These are phyloP conservation scores for Umimayanthus kanabou DNA, from an alignment of 92 coral and sea anemone genomes.

Conservation along the genomic window DNA sequence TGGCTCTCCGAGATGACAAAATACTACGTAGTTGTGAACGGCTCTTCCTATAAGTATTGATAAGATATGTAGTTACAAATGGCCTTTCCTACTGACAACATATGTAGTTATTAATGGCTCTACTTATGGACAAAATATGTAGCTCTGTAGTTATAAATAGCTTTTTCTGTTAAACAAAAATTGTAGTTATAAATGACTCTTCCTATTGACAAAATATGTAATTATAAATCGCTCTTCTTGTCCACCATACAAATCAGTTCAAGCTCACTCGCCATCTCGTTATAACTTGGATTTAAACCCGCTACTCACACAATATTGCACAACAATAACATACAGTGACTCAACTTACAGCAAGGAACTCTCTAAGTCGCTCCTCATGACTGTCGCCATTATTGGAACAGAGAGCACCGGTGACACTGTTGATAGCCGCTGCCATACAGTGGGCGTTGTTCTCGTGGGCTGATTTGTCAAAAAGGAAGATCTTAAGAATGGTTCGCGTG, in stretches of 20 bases:
- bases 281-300: neutral
- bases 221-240: neutral
- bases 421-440: slow-evolving; percentile 85
- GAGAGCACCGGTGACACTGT: slow-evolving; percentile 81
- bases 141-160: no score
- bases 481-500: neutral
- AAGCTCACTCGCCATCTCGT: neutral
- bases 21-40: no score
- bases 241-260: neutral
- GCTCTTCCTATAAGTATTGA: no score
- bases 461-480: slow-evolving; percentile 21
- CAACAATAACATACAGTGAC: no score
- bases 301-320: neutral
- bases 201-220: neutral
- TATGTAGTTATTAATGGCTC: no score
- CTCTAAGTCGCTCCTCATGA: slow-evolving; percentile 88
- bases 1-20: no score
- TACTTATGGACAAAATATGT: no score
- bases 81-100: neutral
- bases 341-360: slow-evolving; percentile 87
- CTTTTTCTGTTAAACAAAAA: no score
- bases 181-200: neutral
- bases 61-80: neutral
- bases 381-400: slow-evolving; percentile 93
- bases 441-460: slow-evolving; percentile 97